phyloP scores from a whole-genome alignment of 2,113 vertebrate genomes.

The Ciconia boyciana region DNA sequence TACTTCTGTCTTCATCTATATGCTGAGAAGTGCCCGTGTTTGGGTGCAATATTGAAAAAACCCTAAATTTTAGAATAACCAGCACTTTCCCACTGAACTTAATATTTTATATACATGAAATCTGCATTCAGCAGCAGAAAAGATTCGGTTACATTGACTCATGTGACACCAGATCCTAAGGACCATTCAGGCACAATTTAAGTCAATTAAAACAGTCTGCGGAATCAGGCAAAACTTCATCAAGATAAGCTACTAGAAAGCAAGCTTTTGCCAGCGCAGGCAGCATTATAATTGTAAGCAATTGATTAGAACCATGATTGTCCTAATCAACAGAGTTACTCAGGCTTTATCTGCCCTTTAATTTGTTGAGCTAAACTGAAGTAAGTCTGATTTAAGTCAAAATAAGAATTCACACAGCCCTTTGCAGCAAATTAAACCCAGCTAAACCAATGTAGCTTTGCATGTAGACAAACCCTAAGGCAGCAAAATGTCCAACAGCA shows the following conservation, averaged over 20 bases:
- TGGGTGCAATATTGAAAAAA: background rate
- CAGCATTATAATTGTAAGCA: background rate
- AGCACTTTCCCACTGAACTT: background rate
- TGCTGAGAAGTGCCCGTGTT: background rate
- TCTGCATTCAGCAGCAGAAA: background rate
- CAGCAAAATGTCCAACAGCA: conserved; percentile 19
- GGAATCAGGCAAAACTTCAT: background rate
- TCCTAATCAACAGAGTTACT: conserved; percentile 21
- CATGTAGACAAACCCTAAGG: conserved; percentile 29
- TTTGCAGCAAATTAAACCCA: conserved; percentile 41
- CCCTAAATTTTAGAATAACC: background rate
- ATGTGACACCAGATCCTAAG: background rate
- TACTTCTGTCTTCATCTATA: background rate
- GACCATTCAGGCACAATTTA: background rate
- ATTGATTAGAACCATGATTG: conserved; percentile 25
- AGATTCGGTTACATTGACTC: background rate
- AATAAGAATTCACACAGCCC: conserved; percentile 13
- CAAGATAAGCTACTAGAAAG: conserved; percentile 16
- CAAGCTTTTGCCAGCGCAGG: background rate
- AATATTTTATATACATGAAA: background rate
- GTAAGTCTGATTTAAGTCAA: conserved; percentile 33
- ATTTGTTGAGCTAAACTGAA: conserved; percentile 35
- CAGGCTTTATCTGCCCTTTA: conserved; percentile 25
- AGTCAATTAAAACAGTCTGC: background rate
- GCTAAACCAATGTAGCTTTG: conserved; percentile 19